A percentile compares a stretch with the other conserved stretches of the same genome.
Evolutionary conservation across 2,113 vertebrate species (phyloP).

Genomic region (Lynx canadensis): DNA sequence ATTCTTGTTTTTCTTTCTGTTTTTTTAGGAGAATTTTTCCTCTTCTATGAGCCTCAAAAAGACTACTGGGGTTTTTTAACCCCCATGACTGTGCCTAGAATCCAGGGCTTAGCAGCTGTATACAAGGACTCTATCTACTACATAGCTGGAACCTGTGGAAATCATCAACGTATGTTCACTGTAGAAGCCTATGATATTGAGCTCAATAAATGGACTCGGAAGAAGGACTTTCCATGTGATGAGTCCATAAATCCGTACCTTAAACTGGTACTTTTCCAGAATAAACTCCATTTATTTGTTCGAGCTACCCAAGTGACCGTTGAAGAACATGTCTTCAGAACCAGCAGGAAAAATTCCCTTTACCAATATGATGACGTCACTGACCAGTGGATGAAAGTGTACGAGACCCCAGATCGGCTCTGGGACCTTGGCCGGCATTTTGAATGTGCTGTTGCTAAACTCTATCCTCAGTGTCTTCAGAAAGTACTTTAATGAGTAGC

Average conservation of each 20-base stretch:
- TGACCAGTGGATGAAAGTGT: constrained; percentile 96
- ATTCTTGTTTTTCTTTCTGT: constrained; percentile 28
- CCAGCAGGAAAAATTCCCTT: constrained; percentile 99
- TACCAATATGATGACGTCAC: constrained; percentile 96
- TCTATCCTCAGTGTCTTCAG: constrained; percentile 99
- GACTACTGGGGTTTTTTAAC: constrained; percentile 98
- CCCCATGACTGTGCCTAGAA: constrained; percentile 95
- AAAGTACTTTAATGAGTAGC: constrained; percentile 94
- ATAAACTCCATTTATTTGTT: constrained; percentile 96
- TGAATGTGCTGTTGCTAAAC: constrained; percentile 99
- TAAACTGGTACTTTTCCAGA: constrained; percentile 95
- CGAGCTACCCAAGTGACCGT: constrained; percentile 99
- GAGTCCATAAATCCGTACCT: constrained; percentile 98
- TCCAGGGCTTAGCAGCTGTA: constrained; percentile 95
- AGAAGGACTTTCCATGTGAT: constrained; percentile 96
- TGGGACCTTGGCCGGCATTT: constrained; percentile 99
- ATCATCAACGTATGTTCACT: constrained; percentile 97
- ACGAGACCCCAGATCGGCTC: constrained; percentile 97
- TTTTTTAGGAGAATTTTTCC: constrained; percentile 95
- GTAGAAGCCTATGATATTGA: constrained; percentile 98
- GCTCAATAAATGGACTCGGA: constrained; percentile 94
- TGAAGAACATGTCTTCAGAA: constrained; percentile 98
- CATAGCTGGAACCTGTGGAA: constrained; percentile 96
- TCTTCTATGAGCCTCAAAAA: constrained; percentile 97
- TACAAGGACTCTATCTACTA: constrained; percentile 97